Evolutionary conservation across 2,888 invertebrate genomes (phyloP), one percentile per base, ranked within the genome.

Genomic region (Fragum sueziense): DNA sequence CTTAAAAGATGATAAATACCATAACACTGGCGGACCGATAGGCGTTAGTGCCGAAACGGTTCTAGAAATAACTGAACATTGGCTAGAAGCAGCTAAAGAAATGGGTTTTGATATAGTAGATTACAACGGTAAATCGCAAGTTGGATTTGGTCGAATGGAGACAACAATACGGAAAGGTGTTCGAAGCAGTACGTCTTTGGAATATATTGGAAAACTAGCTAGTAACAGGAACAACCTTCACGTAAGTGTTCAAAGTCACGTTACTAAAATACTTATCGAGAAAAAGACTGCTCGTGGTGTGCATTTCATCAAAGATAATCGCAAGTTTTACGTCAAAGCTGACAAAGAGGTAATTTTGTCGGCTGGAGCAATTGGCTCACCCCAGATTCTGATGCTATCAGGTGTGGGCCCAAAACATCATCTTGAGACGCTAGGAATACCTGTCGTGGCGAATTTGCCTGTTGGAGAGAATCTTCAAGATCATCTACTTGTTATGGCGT

Each of bases 401-500:
- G 91, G 91, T 14, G 87, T 93, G 37, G 93, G 93, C 27, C 93
- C 93, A 1, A 79, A 76, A 29, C 84, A 88, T n/a, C 90, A 92
- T 33, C 87, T 93, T 17, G 84, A 91, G 68, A 86, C 88, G 33
- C 76, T 91, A 20, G 87, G 91, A 87, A 90, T 92, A 41, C 89
- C 88, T 7, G 85, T 91, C 20, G 82, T 88, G 11, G 86, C 86
- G 25, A 90, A 91, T 73, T 75, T 92, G 25, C 91, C 91, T 17
- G 92, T 92, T 14, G 77, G 77, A 11, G 27, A 72, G 20, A 77
- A 77, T 61, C 61, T 72, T 0, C 77, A 77, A 73, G 77, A 78
- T 25, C 78, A 78, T 29, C 54, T 74, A 34, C n/a, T 82, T 20
- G 17, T 82, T 11, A 72, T 70, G 27, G 62, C 37, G 51, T 37